Conservation (phyloP, 64 coral and sea anemone genomes). For the Actinia equina region DNA sequence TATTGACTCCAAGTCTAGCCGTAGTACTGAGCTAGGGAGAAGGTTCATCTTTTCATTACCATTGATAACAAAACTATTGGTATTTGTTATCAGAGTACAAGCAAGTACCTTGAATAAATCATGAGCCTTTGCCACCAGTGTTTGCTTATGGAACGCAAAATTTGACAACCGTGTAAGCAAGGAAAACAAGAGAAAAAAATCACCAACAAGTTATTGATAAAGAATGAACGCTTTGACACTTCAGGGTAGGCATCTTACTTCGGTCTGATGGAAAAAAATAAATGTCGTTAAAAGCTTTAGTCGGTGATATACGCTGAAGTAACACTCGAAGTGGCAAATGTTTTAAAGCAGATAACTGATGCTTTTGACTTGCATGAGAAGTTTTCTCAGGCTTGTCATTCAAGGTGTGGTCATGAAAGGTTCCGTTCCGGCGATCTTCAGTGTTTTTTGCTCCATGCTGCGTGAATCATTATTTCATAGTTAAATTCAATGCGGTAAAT, state of each 20-base stretch:
- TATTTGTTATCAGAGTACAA: constrained; percentile 1
- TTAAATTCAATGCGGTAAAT: background rate
- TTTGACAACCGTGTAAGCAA: background rate
- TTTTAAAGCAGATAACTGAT: no score
- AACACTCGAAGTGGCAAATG: no score
- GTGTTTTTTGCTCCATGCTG: background rate
- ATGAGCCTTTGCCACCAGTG: constrained; percentile 13
- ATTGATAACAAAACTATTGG: constrained; percentile 3
- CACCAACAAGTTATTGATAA: background rate
- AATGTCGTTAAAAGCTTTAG: background rate
- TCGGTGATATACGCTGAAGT: no score
- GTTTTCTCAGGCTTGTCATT: no score
- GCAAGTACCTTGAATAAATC: background rate
- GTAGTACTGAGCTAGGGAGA: background rate
- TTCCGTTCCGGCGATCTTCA: background rate
- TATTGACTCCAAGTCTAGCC: background rate
- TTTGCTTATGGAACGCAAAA: constrained; percentile 1
- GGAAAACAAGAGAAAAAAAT: background rate
- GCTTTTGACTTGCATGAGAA: no score
- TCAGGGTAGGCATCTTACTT: background rate
- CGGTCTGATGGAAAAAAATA: background rate
- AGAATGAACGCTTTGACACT: background rate
- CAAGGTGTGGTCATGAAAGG: no score
- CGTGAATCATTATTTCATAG: background rate
- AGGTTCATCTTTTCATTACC: background rate